A percentile compares a stretch with the other conserved stretches of the same genome.
Conservation (phyloP, 2,113 vertebrate genomes). For the Hemibagrus wyckioides region DNA sequence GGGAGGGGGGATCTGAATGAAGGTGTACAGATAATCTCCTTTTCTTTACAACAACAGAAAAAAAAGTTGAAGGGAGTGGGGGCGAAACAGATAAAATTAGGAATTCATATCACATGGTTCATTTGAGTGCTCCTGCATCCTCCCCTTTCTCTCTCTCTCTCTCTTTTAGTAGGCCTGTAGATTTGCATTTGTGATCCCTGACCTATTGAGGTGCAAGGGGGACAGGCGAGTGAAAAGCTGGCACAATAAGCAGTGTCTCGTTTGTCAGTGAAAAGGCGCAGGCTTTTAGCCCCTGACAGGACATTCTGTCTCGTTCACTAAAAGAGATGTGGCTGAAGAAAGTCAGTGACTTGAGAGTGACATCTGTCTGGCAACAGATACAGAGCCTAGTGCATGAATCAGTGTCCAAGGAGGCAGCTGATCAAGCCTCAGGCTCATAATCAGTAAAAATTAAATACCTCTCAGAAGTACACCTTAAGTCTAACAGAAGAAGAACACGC, state of each 20-base stretch:
- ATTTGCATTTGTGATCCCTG: constrained; percentile 68
- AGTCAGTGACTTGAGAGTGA: constrained; percentile 39
- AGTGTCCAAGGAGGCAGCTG: neutral
- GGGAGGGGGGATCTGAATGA: constrained; percentile 53
- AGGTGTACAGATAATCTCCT: constrained; percentile 69
- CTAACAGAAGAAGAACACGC: no score
- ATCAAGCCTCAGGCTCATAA: constrained; percentile 12
- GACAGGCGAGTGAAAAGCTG: constrained; percentile 49
- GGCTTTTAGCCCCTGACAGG: constrained; percentile 43
- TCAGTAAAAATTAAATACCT: neutral
- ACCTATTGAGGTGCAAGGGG: constrained; percentile 57
- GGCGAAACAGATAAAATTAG: constrained; percentile 81
- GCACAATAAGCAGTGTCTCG: constrained; percentile 54
- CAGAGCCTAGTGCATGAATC: neutral
- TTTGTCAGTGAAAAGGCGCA: constrained; percentile 49
- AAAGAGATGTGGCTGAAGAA: constrained; percentile 44
- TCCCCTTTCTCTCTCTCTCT: constrained; percentile 45
- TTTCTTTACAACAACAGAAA: constrained; percentile 64
- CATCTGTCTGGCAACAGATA: constrained; percentile 40
- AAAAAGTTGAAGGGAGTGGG: constrained; percentile 64
- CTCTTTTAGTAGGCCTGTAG: constrained; percentile 43
- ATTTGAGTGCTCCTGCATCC: constrained; percentile 80
- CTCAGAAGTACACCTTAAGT: neutral
- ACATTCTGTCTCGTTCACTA: constrained; percentile 38
- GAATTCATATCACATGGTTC: constrained; percentile 90